Evolutionary conservation across 2,113 vertebrate species (phyloP).

Genomic region (Apus apus): DNA sequence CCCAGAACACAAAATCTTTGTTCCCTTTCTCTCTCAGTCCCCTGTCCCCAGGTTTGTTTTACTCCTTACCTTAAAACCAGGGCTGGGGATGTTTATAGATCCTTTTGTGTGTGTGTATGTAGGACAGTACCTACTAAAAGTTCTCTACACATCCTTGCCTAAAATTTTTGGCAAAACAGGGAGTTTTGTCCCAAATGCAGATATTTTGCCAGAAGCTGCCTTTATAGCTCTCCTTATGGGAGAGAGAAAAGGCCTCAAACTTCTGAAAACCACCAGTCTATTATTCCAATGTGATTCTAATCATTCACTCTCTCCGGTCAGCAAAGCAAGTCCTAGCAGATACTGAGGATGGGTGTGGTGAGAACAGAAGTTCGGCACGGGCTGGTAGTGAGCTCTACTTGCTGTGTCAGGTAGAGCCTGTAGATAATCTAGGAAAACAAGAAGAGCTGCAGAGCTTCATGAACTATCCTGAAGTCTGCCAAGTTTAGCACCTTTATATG

Average conservation of each 20-base stretch:
- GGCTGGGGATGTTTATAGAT: background rate
- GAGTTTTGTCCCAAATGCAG: background rate
- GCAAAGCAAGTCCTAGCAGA: conserved; percentile 31
- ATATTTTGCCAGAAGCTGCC: background rate
- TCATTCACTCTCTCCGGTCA: conserved; percentile 17
- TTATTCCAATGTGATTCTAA: conserved; percentile 43
- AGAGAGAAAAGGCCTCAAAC: background rate
- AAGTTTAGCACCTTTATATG: background rate
- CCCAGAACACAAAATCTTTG: background rate
- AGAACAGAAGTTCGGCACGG: background rate
- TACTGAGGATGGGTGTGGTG: background rate
- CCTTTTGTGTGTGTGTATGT: background rate
- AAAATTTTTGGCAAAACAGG: background rate
- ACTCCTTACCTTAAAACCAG: background rate
- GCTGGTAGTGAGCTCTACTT: background rate
- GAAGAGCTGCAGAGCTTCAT: background rate
- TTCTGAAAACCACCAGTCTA: background rate
- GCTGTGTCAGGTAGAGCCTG: background rate
- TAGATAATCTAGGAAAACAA: background rate
- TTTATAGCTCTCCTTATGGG: conserved; percentile 16
- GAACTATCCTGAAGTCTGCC: background rate
- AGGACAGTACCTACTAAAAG: background rate
- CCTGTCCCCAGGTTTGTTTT: background rate
- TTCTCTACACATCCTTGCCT: background rate
- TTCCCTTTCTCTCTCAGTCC: background rate